Percentiles rank a stretch among this genome's conserved stretches.
Conservation (phyloP, 2,113 vertebrate species). For the Mesocricetus auratus region DNA sequence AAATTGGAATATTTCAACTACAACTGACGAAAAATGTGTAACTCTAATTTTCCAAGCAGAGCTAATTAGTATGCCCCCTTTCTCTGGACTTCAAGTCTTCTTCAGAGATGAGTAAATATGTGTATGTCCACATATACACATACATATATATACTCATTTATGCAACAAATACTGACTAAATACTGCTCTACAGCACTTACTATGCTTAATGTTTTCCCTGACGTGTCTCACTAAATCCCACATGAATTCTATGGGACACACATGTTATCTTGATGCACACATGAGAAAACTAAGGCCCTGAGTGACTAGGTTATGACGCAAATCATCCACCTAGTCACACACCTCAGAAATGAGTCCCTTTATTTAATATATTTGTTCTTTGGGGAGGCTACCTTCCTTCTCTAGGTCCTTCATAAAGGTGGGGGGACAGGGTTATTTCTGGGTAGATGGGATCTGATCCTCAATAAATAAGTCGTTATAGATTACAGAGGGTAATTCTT, state of each 20-base stretch:
- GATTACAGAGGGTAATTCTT: not conserved
- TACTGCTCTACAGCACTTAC: not conserved
- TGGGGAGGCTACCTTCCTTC: not conserved
- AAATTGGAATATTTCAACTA: slow-evolving; percentile 28
- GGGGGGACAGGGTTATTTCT: too few species aligned
- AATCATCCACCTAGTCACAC: not conserved
- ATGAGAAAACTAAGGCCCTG: not conserved
- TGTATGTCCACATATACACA: not conserved
- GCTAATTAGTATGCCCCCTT: not conserved
- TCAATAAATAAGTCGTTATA: too few species aligned
- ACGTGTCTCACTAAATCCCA: not conserved
- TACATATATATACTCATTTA: not conserved
- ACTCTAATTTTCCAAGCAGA: not conserved
- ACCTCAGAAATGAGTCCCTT: not conserved
- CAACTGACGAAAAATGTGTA: slow-evolving; percentile 9
- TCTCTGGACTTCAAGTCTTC: not conserved
- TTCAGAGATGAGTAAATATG: not conserved
- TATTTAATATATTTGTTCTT: not conserved
- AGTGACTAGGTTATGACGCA: not conserved
- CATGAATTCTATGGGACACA: not conserved
- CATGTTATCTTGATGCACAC: not conserved
- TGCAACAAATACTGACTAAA: not conserved
- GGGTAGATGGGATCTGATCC: too few species aligned
- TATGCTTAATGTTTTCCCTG: not conserved
- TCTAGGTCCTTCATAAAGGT: not conserved